phyloP scores from a whole-genome alignment of 2,113 vertebrate species.

The Nannobrachium achirus region DNA sequence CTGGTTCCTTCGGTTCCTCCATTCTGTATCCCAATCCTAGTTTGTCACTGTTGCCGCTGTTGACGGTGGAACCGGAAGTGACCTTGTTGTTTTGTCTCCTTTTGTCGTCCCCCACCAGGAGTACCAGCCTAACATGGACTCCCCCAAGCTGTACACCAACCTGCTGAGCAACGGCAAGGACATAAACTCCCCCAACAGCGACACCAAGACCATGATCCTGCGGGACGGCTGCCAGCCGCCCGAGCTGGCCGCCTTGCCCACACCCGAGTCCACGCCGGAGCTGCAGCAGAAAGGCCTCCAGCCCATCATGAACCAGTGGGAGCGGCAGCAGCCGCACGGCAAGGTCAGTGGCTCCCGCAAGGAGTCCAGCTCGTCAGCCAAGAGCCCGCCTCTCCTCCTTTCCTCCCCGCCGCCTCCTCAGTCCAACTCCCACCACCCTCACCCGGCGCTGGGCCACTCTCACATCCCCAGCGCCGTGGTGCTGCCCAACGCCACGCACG shows the following conservation, averaged over 20 bases:
- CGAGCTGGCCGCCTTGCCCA: conserved; percentile 93
- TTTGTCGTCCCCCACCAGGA: conserved; percentile 73
- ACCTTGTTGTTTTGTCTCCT: conserved; percentile 33
- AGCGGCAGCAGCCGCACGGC: conserved; percentile 85
- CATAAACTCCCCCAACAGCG: conserved; percentile 78
- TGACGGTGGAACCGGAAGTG: conserved; percentile 1
- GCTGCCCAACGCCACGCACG: conserved; percentile 95
- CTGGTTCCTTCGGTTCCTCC: too few species aligned
- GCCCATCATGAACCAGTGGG: conserved; percentile 91
- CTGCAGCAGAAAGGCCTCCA: conserved; percentile 94
- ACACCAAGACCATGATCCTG: conserved; percentile 90
- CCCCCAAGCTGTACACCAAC: conserved; percentile 94
- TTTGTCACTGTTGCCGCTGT: too few species aligned
- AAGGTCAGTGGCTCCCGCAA: conserved; percentile 86
- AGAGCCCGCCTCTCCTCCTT: conserved; percentile 90
- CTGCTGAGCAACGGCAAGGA: conserved; percentile 91
- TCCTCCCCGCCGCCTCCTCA: conserved; percentile 85
- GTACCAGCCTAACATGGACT: conserved; percentile 92
- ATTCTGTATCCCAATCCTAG: too few species aligned
- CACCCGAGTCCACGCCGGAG: conserved; percentile 95
- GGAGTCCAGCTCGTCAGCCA: conserved; percentile 83
- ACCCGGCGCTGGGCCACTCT: conserved; percentile 87
- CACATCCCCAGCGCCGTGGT: conserved; percentile 97
- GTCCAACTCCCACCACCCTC: conserved; percentile 84
- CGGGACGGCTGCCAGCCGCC: conserved; percentile 90